phyloP scores from a whole-genome alignment of 2,888 invertebrate species.

The Steinernema carpocapsae region DNA sequence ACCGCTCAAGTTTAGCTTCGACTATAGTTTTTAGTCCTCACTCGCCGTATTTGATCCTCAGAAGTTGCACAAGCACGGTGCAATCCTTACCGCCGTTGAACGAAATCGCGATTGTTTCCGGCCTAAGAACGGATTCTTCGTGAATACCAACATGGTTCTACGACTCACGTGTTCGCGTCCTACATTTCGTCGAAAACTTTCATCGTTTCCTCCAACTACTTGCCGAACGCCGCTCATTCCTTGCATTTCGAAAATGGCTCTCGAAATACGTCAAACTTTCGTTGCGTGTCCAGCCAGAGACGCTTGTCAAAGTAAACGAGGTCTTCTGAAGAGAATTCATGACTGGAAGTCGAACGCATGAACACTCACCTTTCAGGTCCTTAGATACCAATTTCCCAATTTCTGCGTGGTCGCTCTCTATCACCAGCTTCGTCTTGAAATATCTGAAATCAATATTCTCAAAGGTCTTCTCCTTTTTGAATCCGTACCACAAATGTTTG shows the following conservation, averaged over 20 bases:
- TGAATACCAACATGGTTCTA: no score
- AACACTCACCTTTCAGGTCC: constrained; percentile 47
- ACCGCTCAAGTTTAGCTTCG: background rate
- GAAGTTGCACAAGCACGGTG: constrained; percentile 83
- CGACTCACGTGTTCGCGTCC: constrained; percentile 50
- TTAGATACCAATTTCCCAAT: constrained; percentile 44
- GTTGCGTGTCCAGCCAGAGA: constrained; percentile 68
- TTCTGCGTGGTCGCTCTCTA: constrained; percentile 71
- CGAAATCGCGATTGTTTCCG: constrained; percentile 82
- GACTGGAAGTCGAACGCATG: no score
- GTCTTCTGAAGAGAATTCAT: no score
- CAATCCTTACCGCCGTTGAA: constrained; percentile 99
- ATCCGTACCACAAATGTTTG: no score
- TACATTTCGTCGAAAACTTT: constrained; percentile 69
- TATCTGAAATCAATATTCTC: constrained; percentile 71
- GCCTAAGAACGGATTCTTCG: constrained; percentile 72
- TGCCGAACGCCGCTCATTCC: constrained; percentile 53
- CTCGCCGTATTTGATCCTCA: constrained; percentile 60
- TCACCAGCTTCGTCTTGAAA: constrained; percentile 73
- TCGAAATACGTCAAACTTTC: constrained; percentile 51
- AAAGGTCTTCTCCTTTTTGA: no score
- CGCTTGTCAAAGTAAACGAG: constrained; percentile 72
- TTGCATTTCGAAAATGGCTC: background rate
- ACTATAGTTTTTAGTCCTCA: constrained; percentile 37
- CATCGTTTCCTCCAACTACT: constrained; percentile 66